phyloP scores from a whole-genome alignment of 2,113 vertebrate genomes.

The Nansenia antarctica region DNA sequence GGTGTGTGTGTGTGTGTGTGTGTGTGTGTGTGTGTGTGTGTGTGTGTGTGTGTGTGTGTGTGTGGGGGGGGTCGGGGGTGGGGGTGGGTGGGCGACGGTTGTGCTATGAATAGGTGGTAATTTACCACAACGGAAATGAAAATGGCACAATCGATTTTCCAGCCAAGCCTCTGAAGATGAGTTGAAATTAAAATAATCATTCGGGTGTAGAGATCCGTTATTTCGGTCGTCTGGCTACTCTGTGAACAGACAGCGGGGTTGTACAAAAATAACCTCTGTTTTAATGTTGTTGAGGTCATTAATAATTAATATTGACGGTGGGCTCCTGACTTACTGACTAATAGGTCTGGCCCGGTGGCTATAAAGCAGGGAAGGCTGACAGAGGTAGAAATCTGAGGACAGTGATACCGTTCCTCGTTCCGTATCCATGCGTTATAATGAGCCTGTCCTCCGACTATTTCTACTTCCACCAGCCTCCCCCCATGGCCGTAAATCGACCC shows the following conservation, averaged over 20 bases:
- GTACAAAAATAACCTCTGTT: background rate
- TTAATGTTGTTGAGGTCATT: too few relatives aligned
- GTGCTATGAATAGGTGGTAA: background rate
- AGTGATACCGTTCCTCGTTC: too few relatives aligned
- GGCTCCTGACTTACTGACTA: background rate
- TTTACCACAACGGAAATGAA: conserved; percentile 20
- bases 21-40: background rate
- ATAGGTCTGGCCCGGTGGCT: background rate
- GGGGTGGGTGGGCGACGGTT: background rate
- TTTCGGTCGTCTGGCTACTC: background rate
- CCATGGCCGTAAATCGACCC: too few relatives aligned
- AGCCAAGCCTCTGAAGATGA: background rate
- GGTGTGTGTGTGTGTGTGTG: background rate
- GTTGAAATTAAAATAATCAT: conserved; percentile 1
- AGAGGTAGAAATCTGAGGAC: too few relatives aligned
- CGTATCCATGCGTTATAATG: too few relatives aligned
- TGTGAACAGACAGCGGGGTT: background rate
- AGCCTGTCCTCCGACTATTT: too few relatives aligned
- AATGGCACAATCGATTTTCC: conserved; percentile 16
- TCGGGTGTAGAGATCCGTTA: background rate
- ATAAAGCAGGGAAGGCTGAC: too few relatives aligned
- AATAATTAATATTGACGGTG: background rate
- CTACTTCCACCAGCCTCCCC: too few relatives aligned
- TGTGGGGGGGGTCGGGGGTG: background rate
- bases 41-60: background rate